Evolutionary conservation across 1,140 invertebrate species (phyloP).

Genomic region (Kradibia gibbosae): DNA sequence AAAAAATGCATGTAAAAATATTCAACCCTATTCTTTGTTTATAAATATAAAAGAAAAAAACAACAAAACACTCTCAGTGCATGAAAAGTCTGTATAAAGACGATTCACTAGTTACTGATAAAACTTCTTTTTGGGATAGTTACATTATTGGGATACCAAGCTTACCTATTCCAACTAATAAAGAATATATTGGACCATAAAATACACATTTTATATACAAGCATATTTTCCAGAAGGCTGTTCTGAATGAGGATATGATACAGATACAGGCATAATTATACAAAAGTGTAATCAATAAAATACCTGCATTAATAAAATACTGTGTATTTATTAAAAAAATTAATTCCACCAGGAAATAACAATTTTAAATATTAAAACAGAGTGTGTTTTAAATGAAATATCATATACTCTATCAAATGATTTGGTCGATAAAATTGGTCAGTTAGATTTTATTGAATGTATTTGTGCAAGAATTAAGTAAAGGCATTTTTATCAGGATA

Average conservation of each 20-base stretch:
- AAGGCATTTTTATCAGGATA: too few relatives aligned
- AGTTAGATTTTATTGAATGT: background rate
- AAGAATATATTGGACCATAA: background rate
- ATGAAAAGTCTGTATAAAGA: background rate
- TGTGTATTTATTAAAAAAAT: background rate
- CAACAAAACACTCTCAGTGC: background rate
- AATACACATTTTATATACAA: background rate
- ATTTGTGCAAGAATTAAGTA: too few relatives aligned
- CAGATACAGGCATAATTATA: background rate
- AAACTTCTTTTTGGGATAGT: background rate
- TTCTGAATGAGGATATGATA: background rate
- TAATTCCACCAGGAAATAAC: background rate
- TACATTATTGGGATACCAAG: background rate
- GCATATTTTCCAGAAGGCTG: background rate
- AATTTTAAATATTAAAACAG: background rate
- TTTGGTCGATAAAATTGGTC: background rate
- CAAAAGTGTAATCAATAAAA: background rate
- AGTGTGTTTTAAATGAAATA: background rate
- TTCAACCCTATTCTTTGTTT: too few relatives aligned
- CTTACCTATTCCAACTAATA: background rate
- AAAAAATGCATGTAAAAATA: too few relatives aligned
- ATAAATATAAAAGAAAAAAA: too few relatives aligned
- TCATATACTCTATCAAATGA: background rate
- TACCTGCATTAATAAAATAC: background rate
- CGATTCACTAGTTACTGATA: background rate